Evolutionary conservation across 2,113 vertebrate species (phyloP), one percentile per base, ranked within the genome.

Genomic region (Cathartes aura): DNA sequence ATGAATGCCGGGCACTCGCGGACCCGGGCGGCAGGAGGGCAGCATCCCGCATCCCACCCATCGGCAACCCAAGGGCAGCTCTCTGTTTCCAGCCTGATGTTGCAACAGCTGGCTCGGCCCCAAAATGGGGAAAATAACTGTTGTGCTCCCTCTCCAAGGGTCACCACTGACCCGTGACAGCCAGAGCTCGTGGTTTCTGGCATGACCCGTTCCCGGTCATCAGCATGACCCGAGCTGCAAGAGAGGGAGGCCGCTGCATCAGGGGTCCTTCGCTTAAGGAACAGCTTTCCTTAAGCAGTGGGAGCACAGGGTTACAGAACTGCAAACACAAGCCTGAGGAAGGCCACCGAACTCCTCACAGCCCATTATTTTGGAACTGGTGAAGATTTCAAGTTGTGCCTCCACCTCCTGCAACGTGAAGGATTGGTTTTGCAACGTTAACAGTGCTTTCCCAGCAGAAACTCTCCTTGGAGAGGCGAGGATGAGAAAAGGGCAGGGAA

Each of bases 11-110:
- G 10, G 53, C 3, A 11, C 59, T 24, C 11, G 2, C 15, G 13
- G 36, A 63, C 11, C 8, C 0, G 0, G 50, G 59, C 1, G 2
- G 38, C 4, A 38, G 43, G 29, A 70, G 21, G 29, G 53, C 48
- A 63, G 64, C 56, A 52, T 2, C 42, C 66, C 12, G 1, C 63
- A 50, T 27, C 64, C 79, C 67, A n/a, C 40, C 2, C 19, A 2
- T 11, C 12, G 0, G 38, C 68, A 42, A 21, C 8, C 16, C 27
- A 9, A 42, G 47, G 50, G 50, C 38, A 34, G 80, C 36, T n/a
- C 63, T 29, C 68, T 15, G 26, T 13, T 75, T 29, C 76, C 92
- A 88, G 90, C 17, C 71, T 36, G n/a, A 15, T 43, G 67, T 60
- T 1, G 19, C 81, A 76, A 70, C 40, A 64, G 38, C 53, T 29